Evolutionary conservation across 1,140 invertebrate genomes (phyloP).

Genomic region (Zaprionus nigranus): DNA sequence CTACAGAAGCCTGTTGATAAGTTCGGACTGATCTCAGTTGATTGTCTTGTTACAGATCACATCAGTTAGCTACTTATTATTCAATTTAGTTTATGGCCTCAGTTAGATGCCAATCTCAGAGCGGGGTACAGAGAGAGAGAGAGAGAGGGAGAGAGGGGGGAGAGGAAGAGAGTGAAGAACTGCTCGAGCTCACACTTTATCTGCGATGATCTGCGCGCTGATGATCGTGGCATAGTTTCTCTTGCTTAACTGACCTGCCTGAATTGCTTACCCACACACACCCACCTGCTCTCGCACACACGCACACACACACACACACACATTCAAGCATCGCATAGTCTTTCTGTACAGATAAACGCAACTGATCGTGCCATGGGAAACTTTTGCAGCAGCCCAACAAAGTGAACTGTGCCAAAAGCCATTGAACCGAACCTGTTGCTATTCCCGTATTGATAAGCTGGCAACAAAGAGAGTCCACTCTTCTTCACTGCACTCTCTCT

Average conservation of each 20-base stretch:
- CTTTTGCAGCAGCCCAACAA: slow-evolving; percentile 4
- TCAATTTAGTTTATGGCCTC: slow-evolving; percentile 7
- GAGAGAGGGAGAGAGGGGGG: too few relatives aligned
- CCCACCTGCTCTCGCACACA: neutral
- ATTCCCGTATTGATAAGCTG: slow-evolving; percentile 11
- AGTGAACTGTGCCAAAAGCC: slow-evolving; percentile 36
- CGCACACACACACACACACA: slow-evolving; percentile 10
- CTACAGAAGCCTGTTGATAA: neutral
- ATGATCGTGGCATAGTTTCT: slow-evolving; percentile 28
- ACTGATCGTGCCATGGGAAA: slow-evolving; percentile 12
- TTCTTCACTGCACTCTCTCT: neutral
- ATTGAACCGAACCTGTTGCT: slow-evolving; percentile 34
- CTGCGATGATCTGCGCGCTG: neutral
- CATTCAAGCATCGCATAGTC: neutral
- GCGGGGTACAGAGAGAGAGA: neutral
- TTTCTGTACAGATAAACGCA: neutral
- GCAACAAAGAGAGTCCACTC: slow-evolving; percentile 9
- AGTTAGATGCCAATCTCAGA: neutral
- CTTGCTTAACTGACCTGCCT: slow-evolving; percentile 38
- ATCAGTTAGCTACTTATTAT: slow-evolving; percentile 10
- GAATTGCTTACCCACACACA: slow-evolving; percentile 22
- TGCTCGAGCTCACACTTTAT: neutral
- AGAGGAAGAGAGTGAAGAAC: neutral
- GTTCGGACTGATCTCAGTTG: neutral
- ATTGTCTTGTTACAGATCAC: slow-evolving; percentile 5